Evolutionary conservation across 2,113 vertebrate genomes (phyloP).

Genomic region (Saguinus midas): DNA sequence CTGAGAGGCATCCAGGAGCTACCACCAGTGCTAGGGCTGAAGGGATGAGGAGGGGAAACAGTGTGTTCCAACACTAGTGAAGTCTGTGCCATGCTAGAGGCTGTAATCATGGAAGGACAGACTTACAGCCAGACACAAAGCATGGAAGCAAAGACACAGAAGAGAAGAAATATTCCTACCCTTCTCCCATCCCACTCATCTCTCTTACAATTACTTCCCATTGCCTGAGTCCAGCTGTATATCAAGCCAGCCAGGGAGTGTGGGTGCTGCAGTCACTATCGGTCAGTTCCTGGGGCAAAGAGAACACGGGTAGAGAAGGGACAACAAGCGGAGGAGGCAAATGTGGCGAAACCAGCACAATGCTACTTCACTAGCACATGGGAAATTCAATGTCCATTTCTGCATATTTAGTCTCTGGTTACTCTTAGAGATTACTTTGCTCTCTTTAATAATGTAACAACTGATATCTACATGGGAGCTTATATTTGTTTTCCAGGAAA

Average conservation of each 20-base stretch:
- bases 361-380: fast-evolving
- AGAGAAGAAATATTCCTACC: not conserved
- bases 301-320: not conserved
- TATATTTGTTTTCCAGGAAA: not conserved
- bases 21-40: not conserved
- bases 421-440: constrained; percentile 1
- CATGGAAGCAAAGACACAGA: not conserved
- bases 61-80: not conserved
- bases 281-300: not conserved
- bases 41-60: not conserved
- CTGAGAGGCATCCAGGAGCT: not conserved
- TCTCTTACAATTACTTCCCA: not conserved
- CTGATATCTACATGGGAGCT: not conserved
- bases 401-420: not conserved
- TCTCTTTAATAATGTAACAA: not conserved
- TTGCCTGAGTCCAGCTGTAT: not conserved
- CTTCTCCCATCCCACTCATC: not conserved
- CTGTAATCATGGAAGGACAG: not conserved
- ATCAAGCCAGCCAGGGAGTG: not conserved
- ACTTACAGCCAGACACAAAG: not conserved
- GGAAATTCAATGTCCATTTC: not conserved
- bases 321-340: not conserved
- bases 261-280: not conserved
- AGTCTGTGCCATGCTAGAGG: not conserved
- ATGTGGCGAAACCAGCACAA: not conserved